Evolutionary conservation across 1,140 invertebrate genomes (phyloP).

Genomic region (Periplaneta americana): DNA sequence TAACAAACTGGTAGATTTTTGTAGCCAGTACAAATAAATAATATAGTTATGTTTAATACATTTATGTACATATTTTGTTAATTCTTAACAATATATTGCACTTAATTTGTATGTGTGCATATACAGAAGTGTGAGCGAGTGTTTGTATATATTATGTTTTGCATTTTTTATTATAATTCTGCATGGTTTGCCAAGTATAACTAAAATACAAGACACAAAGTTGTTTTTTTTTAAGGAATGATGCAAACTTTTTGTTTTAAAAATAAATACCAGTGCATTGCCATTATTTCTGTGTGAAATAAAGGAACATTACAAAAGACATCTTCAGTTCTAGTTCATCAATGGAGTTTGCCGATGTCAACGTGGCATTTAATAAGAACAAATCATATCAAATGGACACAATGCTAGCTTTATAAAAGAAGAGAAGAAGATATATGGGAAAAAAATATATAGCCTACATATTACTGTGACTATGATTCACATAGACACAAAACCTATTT

Average conservation of each 20-base stretch:
- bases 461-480: neutral
- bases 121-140: too few relatives aligned
- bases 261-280: neutral
- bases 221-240: neutral
- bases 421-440: neutral
- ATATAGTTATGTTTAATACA: neutral
- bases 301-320: neutral
- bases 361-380: neutral
- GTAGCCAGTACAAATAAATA: neutral
- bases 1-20: neutral
- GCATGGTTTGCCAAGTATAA: neutral
- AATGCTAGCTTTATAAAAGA: neutral
- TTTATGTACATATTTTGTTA: neutral
- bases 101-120: too few relatives aligned
- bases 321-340: neutral
- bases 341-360: neutral
- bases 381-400: neutral
- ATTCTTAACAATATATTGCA: neutral
- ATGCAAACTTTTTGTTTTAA: neutral
- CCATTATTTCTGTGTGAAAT: neutral
- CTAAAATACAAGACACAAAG: neutral
- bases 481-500: neutral
- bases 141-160: neutral
- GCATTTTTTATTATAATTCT: neutral
- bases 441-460: too few relatives aligned